These are phyloP conservation scores for Mayetiola destructor DNA, from an alignment of 2,888 invertebrate species.

Conservation along the genomic window DNA sequence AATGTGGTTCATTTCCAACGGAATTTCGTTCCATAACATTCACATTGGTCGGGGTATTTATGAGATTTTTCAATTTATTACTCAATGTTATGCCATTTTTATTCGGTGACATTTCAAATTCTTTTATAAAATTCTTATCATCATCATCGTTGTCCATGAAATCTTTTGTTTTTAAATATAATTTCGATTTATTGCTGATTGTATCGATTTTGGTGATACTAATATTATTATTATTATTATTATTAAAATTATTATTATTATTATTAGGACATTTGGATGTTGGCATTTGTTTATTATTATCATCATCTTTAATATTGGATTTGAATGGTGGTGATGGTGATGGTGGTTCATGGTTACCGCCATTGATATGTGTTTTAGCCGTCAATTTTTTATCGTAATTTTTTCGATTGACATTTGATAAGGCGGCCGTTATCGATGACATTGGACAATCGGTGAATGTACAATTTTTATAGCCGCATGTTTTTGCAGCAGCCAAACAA, in stretches of 20 bases:
- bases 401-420: neutral
- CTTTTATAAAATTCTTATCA: neutral
- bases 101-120: neutral
- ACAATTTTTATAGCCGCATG: conserved; percentile 29
- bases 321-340: too few relatives aligned
- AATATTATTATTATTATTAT: conserved; percentile 1
- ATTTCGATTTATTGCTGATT: conserved; percentile 13
- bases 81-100: neutral
- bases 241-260: neutral
- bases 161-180: conserved; percentile 13
- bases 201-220: conserved; percentile 11
- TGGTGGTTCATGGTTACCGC: neutral
- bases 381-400: neutral
- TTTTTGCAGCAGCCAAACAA: conserved; percentile 17
- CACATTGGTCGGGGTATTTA: neutral
- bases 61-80: conserved; percentile 16
- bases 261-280: too few relatives aligned
- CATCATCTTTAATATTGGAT: too few relatives aligned
- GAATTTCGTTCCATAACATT: neutral
- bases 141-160: conserved; percentile 4
- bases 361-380: neutral
- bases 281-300: neutral
- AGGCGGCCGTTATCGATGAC: conserved; percentile 19
- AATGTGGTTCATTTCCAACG: neutral
- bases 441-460: conserved; percentile 26